Base-by-base conservation (phyloP, 1,140 invertebrate species). In the Drosophila kikkawai region DNA sequence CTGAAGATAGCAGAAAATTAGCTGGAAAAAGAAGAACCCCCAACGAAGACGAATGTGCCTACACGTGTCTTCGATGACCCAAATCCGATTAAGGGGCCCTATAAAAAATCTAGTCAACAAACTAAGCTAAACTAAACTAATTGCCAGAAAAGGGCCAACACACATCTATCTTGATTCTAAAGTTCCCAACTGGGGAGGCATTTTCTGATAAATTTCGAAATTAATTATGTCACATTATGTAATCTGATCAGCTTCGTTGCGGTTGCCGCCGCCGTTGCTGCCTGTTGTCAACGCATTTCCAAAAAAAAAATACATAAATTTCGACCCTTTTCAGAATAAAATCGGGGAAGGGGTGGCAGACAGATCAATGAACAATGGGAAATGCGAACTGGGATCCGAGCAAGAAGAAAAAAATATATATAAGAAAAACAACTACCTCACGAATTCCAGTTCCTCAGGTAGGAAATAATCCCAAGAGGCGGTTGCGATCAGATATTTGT, bases 181-280 rank as follows among this genome's bases (percentile, higher is more conserved):
- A 36, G 32, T 45, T 59, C 29, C 44, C 13, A 7, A n/a, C 19
- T 66, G 17, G 47, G 22, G n/a, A 32, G 39, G 45, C 7, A 19
- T 41, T 61, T 73, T 79, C 59, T 71, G 55, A 79, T 79, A 79
- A 80, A 69, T 73, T 75, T 75, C 66, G 55, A 91, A 91, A 91
- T 90, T 91, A 90, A 91, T 91, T 91, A 91, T 91, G 85, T 91
- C 90, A 91, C 85, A 91, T 91, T 91, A 91, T 86, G 90, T 91
- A 91, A 91, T 91, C 91, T 90, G 90, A 91, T 91, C 91, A 90
- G 82, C 69, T 67, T 47, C 44, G 56, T 48, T 80, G 81, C 59
- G 82, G 70, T 80, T 73, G 59, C 68, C 47, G 66, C 51, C 42
- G 57, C 37, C 15, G 32, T 55, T 34, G 48, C 61, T 66, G 53